Percentiles rank a stretch among this genome's conserved stretches.
Evolutionary conservation across 2,113 vertebrate species (phyloP).

Genomic region (Myiopsitta monachus): DNA sequence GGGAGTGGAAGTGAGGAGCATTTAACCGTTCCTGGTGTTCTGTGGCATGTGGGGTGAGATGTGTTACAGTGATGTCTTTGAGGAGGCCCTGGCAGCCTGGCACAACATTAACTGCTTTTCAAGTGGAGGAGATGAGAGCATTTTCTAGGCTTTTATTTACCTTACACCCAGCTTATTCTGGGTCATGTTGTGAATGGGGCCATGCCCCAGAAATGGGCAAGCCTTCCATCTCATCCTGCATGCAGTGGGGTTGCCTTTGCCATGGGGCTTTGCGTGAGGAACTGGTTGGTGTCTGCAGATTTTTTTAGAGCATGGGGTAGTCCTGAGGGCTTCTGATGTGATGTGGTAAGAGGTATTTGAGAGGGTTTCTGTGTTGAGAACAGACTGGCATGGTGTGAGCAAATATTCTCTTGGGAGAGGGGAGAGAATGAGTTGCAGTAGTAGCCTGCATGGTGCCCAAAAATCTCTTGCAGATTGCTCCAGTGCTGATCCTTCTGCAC

Average conservation of each 20-base stretch:
- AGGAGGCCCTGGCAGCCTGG: not conserved
- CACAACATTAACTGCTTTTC: not conserved
- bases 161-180: not conserved
- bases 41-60: fast-evolving
- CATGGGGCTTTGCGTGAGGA: not conserved
- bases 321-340: not conserved
- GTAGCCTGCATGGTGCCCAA: not conserved
- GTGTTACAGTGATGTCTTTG: not conserved
- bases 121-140: not conserved
- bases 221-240: not conserved
- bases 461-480: not conserved
- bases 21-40: not conserved
- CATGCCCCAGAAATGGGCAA: fast-evolving
- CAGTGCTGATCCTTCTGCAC: not conserved
- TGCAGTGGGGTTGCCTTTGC: not conserved
- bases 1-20: not conserved
- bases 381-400: not conserved
- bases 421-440: not conserved
- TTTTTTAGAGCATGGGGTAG: not conserved
- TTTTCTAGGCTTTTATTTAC: not conserved
- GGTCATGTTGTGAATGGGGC: fast-evolving
- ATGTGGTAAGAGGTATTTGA: not conserved
- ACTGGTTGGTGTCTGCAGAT: not conserved
- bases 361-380: not conserved
- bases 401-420: fast-evolving